Base-by-base conservation (phyloP, 1,140 invertebrate species). In the Maniola jurtina region DNA sequence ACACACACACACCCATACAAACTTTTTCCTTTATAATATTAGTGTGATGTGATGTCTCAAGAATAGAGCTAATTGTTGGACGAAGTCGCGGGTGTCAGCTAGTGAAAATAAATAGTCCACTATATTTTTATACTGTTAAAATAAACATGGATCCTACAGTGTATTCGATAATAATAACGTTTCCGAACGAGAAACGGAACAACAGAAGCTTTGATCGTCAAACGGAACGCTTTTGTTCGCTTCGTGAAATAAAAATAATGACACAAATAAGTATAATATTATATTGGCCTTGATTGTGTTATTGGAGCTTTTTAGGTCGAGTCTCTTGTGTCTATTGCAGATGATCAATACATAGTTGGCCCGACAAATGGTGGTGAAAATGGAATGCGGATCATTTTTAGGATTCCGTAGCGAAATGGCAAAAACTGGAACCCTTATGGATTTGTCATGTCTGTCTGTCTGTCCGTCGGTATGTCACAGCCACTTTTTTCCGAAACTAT, bases 171-270 rank as follows among this genome's bases (percentile, higher is more conserved):
- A 55, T 55, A 55, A 55, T 25, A 55, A 55, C 16, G 52, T 55
- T 55, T 55, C 52, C 52, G 10, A 50, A 16, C 48, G 11, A 55
- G 33, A 25, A 55, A 34, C 6, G 52, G 48, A 13, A 47, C 15
- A 55, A 55, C 11, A 55, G 52, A 2, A 4, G 52, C 52, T 55
- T 55, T 55, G 52, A 55, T 55, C 52, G 52, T 55, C 6, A 55
- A 34, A 55, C 52, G 52, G 52, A 55, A 55, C 52, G 33, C 15
- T 55, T 35, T 55, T 55, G 16, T 55, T 55, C 16, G 52, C 52
- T 34, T 55, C 52, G 52, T 55, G 15, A 34, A 55, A 55, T 55
- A 59, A 59, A 59, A 59, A 59, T 59, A 59, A 59, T 16, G 52
- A 59, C 16, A 59, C 42, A 42, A 47, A 59, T 57, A 38, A 11